Evolutionary conservation across 2,113 vertebrate species (phyloP), one percentile per base, ranked within the genome.

Genomic region (Phalacrocorax brasilianus): DNA sequence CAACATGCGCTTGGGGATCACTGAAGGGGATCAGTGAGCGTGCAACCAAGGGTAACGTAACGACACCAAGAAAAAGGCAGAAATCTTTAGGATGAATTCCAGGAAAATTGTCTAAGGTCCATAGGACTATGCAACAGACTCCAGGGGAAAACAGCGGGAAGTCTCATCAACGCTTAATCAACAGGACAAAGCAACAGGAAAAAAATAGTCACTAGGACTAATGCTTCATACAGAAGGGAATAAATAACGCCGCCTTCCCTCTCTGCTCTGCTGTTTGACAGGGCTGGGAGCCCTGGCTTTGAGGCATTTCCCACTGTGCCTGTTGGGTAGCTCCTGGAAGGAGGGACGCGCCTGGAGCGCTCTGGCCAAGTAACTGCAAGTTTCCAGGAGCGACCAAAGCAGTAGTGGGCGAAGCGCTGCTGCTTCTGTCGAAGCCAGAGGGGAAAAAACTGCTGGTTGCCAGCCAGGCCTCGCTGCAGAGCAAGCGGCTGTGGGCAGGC

Each of bases 401-500:
- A 26, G 55, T 1, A 35, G 33, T 13, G 40, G 50, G 42, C 13
- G 23, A 61, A 86, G 21, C 19, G n/a, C 68, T 84, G 77, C 32
- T 61, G 58, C 49, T 52, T 18, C 40, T 84, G n/a, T 26, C n/a
- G 13, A 49, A 73, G 84, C 8, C 20, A 17, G 24, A 23, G 30
- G 35, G 11, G 32, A 22, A n/a, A 8, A 44, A 81, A 11, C 27
- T 21, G 30, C 49, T 44, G 12, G 0, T 4, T 24, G 45, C 44
- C 50, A 33, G 28, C 8, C 35, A 20, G 56, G 44, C n/a, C 20
- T 5, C 47, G 4, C 2, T 1, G 40, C 42, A 68, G 55, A 42
- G 47, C 45, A 6, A n/a, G 52, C 1, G 0, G 45, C 1, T 23
- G 30, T 2, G 38, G 70, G 61, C 55, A 70, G 63, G 3, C 4